Conservation (phyloP, 23 tunicate species). For the Ascidia mentula region DNA sequence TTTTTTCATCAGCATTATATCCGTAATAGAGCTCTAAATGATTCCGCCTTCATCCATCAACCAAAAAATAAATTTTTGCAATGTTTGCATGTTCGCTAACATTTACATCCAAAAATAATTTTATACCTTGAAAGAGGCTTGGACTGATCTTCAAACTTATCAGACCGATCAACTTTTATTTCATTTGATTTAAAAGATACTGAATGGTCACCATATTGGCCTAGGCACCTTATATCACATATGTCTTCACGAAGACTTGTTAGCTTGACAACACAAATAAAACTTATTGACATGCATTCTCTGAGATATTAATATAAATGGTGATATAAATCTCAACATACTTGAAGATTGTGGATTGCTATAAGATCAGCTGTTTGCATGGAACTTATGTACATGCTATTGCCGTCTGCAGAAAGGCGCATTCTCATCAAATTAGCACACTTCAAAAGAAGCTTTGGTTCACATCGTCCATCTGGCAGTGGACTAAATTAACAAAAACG, state of each 20-base stretch:
- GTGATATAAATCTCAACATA: constrained; percentile 12
- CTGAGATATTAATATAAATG: no score
- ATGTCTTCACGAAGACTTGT: constrained; percentile 4
- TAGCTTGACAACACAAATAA: background rate
- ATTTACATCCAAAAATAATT: background rate
- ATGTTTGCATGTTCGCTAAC: no score
- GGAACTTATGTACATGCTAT: constrained; percentile 64
- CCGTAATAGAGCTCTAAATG: constrained; percentile 60
- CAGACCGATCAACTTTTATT: constrained; percentile 7
- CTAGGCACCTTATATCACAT: background rate
- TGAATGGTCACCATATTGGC: constrained; percentile 9
- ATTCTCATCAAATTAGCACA: constrained; percentile 51
- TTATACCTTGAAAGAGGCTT: constrained; percentile 15
- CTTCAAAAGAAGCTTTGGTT: constrained; percentile 22
- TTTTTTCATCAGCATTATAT: background rate
- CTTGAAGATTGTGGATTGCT: constrained; percentile 74
- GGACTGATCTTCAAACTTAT: constrained; percentile 20
- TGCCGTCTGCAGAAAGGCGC: constrained; percentile 67
- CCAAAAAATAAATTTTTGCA: background rate
- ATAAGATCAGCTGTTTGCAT: constrained; percentile 39
- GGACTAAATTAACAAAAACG: background rate
- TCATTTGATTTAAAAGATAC: background rate
- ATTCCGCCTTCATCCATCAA: constrained; percentile 55
- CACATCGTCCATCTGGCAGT: constrained; percentile 22
- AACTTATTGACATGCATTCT: no score